Base-by-base conservation (phyloP, 2,888 invertebrate genomes). In the Dasypolia templi region DNA sequence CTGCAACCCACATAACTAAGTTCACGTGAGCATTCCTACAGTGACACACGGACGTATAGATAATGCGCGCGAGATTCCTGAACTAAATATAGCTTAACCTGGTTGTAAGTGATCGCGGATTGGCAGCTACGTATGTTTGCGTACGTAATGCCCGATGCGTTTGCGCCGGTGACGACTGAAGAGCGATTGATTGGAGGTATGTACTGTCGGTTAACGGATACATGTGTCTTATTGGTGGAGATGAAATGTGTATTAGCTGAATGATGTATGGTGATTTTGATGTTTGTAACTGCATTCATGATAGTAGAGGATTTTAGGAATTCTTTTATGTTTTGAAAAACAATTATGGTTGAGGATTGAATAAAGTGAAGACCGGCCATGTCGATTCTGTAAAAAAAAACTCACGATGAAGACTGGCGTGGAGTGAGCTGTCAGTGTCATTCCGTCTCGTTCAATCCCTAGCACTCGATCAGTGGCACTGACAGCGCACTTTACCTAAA, bases 1-100 rank as follows among this genome's bases (percentile, higher is more conserved):
- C 32, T 29, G 22, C 44, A 35, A n/a, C n/a, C 68, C 46, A 58
- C 56, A 69, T 42, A 32, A 26, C 55, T 35, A 59, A 55, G 29
- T 76, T 49, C 77, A 72, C 68, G 55, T 69, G 76, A 82, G 56
- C 77, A 81, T 84, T 79, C 68, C 72, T 71, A 0, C 32, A 66
- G 26, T 84, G 81, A 84, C 77, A 79, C 74, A 76, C 42, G 66
- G 51, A 72, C 72, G 53, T 76, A 51, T 72, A 77, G 74, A 83
- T 72, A 75, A 76, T 61, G 58, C 58, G 78, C 67, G 73, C 67
- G 53, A 81, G 85, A 88, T 89, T 87, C 88, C 87, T 58, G 51
- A 39, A 73, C 86, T 91, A 91, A 89, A 88, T 88, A 86, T 92
- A 92, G 85, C 68, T 49, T 82, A 87, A 86, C 80, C 82, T 80